Base-by-base conservation (phyloP, 2,113 vertebrate genomes). In the Oreocharis arfaki region DNA sequence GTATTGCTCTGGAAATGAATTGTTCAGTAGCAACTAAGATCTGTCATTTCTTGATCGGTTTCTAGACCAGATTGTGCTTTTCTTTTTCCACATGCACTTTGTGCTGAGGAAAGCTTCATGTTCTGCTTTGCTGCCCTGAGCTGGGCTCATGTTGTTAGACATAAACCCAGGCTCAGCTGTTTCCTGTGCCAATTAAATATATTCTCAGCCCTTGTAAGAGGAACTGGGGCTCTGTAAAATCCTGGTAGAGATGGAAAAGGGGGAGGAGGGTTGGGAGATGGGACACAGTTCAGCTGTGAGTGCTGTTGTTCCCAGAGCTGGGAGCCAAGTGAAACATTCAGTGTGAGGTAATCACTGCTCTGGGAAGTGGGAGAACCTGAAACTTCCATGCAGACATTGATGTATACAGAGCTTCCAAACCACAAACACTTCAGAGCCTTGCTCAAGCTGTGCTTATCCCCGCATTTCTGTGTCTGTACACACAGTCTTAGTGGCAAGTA, bases 91-190 rank as follows among this genome's bases (percentile, higher is more conserved):
- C 39, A 46, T 53, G 46, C 39, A 9, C 39, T 69, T 74, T 11
- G 3, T 67, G 52, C 65, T 21, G 35, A 50, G 33, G n/a, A 35
- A 59, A 37, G 30, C 23, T 15, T 42, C 4, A 3, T 28, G 50
- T 33, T 14, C 55, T 57, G 37, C 44, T 33, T 42, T 22, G 59
- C 68, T 74, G 27, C 35, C 39, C 39, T 64, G 68, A 81, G 60
- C 87, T 52, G 19, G 33, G 24, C 57, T 87, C 1, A 0, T 16
- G 32, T 18, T 1, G 0, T 49, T 42, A n/a, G 50, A 23, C 12
- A 2, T 21, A 47, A 85, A 37, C 39, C 44, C 69, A 22, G 41
- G 16, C 81, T 75, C 57, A 49, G 53, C 39, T 79, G 26, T 73
- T 80, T 76, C 27, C 50, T 10, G 2, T 68, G 61, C n/a, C 46